Conservation (phyloP, 2,797 vertebrate genomes). For the Pantherophis alleghaniensis region DNA sequence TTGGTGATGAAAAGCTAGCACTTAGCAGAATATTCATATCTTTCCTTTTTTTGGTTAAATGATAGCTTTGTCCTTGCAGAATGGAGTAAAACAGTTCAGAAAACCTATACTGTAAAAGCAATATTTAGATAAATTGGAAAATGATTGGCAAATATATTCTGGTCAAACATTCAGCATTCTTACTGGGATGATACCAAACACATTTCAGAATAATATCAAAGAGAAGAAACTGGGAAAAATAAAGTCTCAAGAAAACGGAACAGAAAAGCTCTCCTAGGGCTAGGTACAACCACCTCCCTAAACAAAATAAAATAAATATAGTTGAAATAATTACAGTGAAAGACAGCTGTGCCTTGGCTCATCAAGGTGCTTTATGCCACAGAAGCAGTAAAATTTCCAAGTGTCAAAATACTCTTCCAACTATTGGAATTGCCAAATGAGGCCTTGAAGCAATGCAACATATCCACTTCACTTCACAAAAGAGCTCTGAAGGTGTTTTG, state of each 20-base stretch:
- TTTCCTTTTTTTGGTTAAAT: neutral
- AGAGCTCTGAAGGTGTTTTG: neutral
- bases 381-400: neutral
- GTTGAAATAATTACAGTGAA: neutral
- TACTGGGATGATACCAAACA: slow-evolving; percentile 21
- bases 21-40: neutral
- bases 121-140: slow-evolving; percentile 9
- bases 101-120: neutral
- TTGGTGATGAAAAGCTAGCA: neutral
- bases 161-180: neutral
- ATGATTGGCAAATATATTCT: slow-evolving; percentile 1
- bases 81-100: neutral
- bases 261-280: neutral
- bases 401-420: neutral
- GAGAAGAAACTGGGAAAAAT: neutral
- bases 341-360: neutral
- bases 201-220: slow-evolving; percentile 11
- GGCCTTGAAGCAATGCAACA: neutral
- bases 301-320: neutral
- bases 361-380: neutral
- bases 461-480: neutral
- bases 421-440: neutral
- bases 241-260: neutral
- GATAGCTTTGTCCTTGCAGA: neutral
- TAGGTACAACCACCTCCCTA: neutral